A percentile compares a stretch with the other conserved stretches of the same genome.
These are phyloP conservation scores for Gastrophysa polygoni DNA, from an alignment of 2,888 invertebrate genomes.

Conservation along the genomic window DNA sequence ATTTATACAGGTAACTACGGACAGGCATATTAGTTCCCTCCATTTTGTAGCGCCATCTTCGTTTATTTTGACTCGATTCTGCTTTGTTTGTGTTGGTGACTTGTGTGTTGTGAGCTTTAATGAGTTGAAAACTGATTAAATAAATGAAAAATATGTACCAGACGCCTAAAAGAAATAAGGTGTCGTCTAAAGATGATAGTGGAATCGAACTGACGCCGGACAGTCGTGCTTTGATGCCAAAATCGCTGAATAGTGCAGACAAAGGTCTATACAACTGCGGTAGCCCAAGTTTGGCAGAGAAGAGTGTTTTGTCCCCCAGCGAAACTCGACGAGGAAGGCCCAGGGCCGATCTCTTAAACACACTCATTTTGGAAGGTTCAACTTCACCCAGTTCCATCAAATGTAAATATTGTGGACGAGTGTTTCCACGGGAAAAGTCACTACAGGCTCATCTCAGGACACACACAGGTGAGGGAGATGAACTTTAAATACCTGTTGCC, in stretches of 20 bases:
- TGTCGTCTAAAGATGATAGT: slow-evolving; percentile 41
- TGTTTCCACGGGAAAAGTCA: slow-evolving; percentile 78
- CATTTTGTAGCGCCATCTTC: slow-evolving; percentile 49
- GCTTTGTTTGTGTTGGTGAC: slow-evolving; percentile 23
- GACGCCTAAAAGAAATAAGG: slow-evolving; percentile 50
- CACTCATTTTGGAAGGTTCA: slow-evolving; percentile 72
- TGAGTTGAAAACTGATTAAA: slow-evolving; percentile 39
- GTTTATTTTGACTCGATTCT: slow-evolving; percentile 50
- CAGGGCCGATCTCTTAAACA: slow-evolving; percentile 71
- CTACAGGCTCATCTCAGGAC: slow-evolving; percentile 72
- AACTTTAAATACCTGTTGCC: slow-evolving; percentile 40
- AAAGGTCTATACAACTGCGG: slow-evolving; percentile 49
- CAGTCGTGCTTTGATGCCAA: slow-evolving; percentile 44
- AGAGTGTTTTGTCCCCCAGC: slow-evolving; percentile 49
- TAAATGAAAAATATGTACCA: slow-evolving; percentile 43
- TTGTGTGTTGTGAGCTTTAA: slow-evolving; percentile 35
- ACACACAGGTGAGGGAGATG: slow-evolving; percentile 63
- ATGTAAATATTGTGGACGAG: slow-evolving; percentile 72
- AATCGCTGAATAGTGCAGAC: slow-evolving; percentile 46
- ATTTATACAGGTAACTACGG: neutral
- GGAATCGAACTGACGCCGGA: slow-evolving; percentile 46
- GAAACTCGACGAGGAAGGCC: slow-evolving; percentile 70
- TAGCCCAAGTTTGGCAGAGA: slow-evolving; percentile 44
- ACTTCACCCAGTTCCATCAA: slow-evolving; percentile 72
- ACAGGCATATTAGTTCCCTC: slow-evolving; percentile 42